Conservation (phyloP, 1,140 invertebrate genomes). For the Leptinotarsa undecemlineata region DNA sequence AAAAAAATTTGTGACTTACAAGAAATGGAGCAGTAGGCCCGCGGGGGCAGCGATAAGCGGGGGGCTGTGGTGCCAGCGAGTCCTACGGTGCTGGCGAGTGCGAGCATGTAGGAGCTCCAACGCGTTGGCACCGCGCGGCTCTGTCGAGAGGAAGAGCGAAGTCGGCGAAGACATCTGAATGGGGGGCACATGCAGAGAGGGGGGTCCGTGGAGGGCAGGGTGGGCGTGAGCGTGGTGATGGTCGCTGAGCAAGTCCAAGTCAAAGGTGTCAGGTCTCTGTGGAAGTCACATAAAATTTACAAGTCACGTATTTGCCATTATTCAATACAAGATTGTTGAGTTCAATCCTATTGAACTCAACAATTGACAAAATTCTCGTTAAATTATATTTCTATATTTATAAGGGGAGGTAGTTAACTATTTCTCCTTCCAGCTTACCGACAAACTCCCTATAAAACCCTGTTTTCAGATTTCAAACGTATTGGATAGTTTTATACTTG, state of each 20-base stretch:
- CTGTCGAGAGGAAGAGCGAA: slow-evolving; percentile 62
- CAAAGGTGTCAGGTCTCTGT: slow-evolving; percentile 49
- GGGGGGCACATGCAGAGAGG: slow-evolving; percentile 56
- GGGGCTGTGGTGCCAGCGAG: slow-evolving; percentile 61
- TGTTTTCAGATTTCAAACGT: no score
- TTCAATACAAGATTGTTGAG: no score
- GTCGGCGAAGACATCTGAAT: slow-evolving; percentile 53
- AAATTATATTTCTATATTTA: no score
- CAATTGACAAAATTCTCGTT: no score
- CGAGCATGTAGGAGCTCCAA: slow-evolving; percentile 57
- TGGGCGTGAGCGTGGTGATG: slow-evolving; percentile 47
- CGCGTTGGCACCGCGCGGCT: slow-evolving; percentile 51
- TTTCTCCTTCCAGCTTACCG: no score
- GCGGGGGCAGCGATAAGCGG: slow-evolving; percentile 61
- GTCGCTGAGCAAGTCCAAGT: slow-evolving; percentile 52
- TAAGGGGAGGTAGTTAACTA: no score
- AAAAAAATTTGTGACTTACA: slow-evolving; percentile 62
- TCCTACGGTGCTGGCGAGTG: slow-evolving; percentile 51
- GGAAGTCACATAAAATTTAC: not conserved
- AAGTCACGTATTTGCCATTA: not conserved
- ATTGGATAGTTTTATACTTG: no score
- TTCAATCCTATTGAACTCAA: no score
- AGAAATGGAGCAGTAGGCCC: slow-evolving; percentile 78
- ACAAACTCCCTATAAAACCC: no score
- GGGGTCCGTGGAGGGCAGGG: slow-evolving; percentile 50